These are phyloP conservation scores for Bugula neritina DNA, from an alignment of 2,888 invertebrate genomes.

Conservation along the genomic window DNA sequence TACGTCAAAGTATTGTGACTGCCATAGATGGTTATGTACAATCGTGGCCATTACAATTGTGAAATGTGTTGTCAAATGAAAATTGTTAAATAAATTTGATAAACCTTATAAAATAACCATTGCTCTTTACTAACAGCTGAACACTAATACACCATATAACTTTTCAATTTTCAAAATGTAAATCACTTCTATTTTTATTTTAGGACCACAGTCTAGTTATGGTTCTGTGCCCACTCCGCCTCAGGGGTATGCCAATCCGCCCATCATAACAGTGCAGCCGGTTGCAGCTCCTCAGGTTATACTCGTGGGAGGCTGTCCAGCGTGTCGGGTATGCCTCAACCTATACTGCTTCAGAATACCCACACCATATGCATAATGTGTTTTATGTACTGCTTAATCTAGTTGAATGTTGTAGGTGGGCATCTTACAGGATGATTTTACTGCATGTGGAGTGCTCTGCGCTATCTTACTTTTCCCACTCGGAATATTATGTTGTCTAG, in stretches of 20 bases:
- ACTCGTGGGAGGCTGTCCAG: constrained; percentile 79
- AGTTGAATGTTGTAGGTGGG: constrained; percentile 61
- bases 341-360: neutral
- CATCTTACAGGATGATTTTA: constrained; percentile 77
- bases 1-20: too few relatives aligned
- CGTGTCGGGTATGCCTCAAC: constrained; percentile 64
- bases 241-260: constrained; percentile 20
- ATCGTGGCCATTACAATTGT: too few relatives aligned
- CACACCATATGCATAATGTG: too few relatives aligned
- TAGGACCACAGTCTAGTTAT: constrained; percentile 12
- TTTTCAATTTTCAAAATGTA: too few relatives aligned
- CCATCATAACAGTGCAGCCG: constrained; percentile 32
- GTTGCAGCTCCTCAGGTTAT: constrained; percentile 64
- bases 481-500: constrained; percentile 78
- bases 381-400: too few relatives aligned
- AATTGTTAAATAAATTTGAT: too few relatives aligned
- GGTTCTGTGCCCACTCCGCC: neutral
- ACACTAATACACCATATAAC: too few relatives aligned
- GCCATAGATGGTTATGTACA: too few relatives aligned
- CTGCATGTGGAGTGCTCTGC: constrained; percentile 74
- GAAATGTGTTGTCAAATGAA: too few relatives aligned
- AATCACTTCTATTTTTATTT: too few relatives aligned
- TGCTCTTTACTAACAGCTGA: too few relatives aligned
- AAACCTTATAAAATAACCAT: too few relatives aligned
- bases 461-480: constrained; percentile 80